Base-by-base conservation (phyloP, 1,140 invertebrate genomes). In the Galendromus occidentalis region DNA sequence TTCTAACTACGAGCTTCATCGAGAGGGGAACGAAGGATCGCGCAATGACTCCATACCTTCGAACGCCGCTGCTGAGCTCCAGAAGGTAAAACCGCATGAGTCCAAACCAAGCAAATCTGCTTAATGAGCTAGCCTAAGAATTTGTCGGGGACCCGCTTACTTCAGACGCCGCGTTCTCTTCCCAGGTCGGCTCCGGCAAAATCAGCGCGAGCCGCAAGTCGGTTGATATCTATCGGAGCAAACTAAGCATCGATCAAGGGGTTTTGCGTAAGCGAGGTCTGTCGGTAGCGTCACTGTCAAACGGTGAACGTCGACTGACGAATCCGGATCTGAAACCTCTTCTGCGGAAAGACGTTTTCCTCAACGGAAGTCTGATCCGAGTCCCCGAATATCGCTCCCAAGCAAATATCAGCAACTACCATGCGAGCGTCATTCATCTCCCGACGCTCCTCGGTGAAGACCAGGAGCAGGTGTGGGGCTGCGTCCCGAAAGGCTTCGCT, bases 331-430 rank as follows among this genome's bases (percentile, higher is more conserved):
- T 64, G 44, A 64, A 74, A 29, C 76, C 76, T 7, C 66, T 78
- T 59, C 75, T 77, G 67, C 71, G 75, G 29, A 74, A 76, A 66
- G 76, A 78, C 67, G 76, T 78, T 39, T 76, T 78, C 67, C 77
- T 76, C 70, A 76, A 74, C 65, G 75, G 75, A 25, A 77, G 75
- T 59, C 70, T 77, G 1, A 45, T 72, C 9, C 70, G 75, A 66
- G 72, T 78, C 28, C 74, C 74, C 7, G 70, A 76, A 65, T 78
- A 70, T 70, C 71, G 69, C 18, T 73, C 71, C 6, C 75, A 76
- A 45, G 72, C 73, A 0, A 71, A 76, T 67, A 71, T 78, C 65
- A 68, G 51, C 17, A 25, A 66, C 20, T 69, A 69, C 28, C 64
- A 69, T 9, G 59, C 42, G 5, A 69, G 67, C 33, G 59, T 69